Conservation (phyloP, 1,140 invertebrate species). For the Drosophila subpulchrella region DNA sequence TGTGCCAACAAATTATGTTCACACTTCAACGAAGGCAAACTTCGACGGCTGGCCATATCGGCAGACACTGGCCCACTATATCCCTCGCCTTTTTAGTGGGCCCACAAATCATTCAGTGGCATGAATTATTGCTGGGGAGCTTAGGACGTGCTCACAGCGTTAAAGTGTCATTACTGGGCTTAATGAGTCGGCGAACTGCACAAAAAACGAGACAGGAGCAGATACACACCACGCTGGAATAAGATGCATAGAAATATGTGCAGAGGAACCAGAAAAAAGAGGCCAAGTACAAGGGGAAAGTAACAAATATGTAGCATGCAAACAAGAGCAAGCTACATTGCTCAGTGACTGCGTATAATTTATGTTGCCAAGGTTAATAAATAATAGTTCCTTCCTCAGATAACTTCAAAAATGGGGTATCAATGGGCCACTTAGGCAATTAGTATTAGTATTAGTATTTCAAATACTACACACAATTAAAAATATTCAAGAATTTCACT, state of each 20-base stretch:
- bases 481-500: no score
- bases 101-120: conserved; percentile 77
- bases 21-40: conserved; percentile 62
- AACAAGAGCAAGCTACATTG: conserved; percentile 56
- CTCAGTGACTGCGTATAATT: conserved; percentile 76
- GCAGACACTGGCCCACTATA: not conserved
- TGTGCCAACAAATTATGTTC: conserved; percentile 72
- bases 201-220: conserved; percentile 21
- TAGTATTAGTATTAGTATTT: no score
- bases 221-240: conserved; percentile 11
- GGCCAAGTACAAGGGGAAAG: conserved; percentile 6
- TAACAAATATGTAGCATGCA: conserved; percentile 63
- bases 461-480: no score
- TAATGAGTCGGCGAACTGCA: conserved; percentile 70
- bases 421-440: not conserved
- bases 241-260: conserved; percentile 18
- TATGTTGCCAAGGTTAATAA: conserved; percentile 63
- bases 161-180: conserved; percentile 80
- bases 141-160: conserved; percentile 77
- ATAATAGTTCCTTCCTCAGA: conserved; percentile 43
- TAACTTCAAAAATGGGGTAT: not conserved
- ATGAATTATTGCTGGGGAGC: conserved; percentile 72
- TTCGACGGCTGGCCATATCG: conserved; percentile 45
- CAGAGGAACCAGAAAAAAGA: conserved; percentile 6
- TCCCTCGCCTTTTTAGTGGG: conserved; percentile 17